Evolutionary conservation across 2,113 vertebrate genomes (phyloP), one percentile per base, ranked within the genome.

Genomic region (Mesocricetus auratus): DNA sequence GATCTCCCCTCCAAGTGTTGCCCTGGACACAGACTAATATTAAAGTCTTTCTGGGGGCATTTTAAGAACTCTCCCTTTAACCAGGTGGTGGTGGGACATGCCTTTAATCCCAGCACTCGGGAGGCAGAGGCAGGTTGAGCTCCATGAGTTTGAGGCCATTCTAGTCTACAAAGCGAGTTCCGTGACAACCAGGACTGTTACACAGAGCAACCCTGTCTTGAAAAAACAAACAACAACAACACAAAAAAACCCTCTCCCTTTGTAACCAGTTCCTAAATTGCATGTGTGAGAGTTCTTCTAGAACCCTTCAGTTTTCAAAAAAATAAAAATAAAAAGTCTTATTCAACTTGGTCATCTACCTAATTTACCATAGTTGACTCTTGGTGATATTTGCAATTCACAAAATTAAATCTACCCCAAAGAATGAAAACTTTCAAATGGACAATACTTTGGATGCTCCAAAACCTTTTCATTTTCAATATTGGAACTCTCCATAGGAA

Each of bases 291-390:
- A 93, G 68, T 68, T 89, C 50, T 93, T 86, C 60, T 86, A 91
- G 50, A 29, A 86, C 11, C 47, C 7, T 66, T 78, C 31, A 16
- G 39, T 91, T 93, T 94, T 90, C 15, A 33, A 3, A 13, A 42
- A 42, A 66, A 31, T 7, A 66, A 36, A 36, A 29, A 7, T 7
- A 4, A 36, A n/a, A 87, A 0, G 47, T 94, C 92, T 94, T 79
- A 64, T 9, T 42, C 42, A 90, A 50, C 19, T 75, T 94, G 39
- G 8, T 86, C 45, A 92, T 74, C 62, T 88, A 21, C 56, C 73
- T 91, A 89, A 79, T 75, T 96, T 31, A 74, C 47, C 33, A 17
- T 60, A 89, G 90, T 94, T 90, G 71, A 92, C 58, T 93, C 26
- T 92, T 12, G 50, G 36, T 75, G 33, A 83, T 39, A 45, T 42